Conservation (phyloP, 2,888 invertebrate species). For the Abscondita cerata region DNA sequence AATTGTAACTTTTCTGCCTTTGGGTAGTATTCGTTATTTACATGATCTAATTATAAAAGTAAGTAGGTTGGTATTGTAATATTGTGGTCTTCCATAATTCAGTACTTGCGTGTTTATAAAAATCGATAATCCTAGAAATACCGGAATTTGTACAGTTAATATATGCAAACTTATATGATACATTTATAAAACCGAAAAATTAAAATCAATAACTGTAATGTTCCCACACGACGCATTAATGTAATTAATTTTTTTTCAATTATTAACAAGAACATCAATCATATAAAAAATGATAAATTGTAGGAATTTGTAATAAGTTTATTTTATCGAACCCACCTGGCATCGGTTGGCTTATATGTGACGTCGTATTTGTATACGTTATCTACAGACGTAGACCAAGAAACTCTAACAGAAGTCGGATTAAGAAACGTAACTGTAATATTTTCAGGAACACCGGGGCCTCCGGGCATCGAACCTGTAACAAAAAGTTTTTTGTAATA, state of each 20-base stretch:
- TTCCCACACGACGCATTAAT: too few relatives aligned
- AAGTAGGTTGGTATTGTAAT: slow-evolving; percentile 22
- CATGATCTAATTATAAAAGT: slow-evolving; percentile 17
- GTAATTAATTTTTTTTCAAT: too few relatives aligned
- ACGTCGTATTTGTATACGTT: slow-evolving; percentile 90
- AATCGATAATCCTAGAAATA: slow-evolving; percentile 18
- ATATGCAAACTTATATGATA: neutral
- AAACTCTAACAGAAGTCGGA: slow-evolving; percentile 84
- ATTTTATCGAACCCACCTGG: slow-evolving; percentile 70
- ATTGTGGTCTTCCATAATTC: slow-evolving; percentile 18
- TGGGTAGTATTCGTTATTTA: neutral
- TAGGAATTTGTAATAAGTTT: neutral
- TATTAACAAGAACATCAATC: too few relatives aligned
- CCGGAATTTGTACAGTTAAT: neutral
- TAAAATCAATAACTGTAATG: neutral
- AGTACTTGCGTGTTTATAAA: slow-evolving; percentile 22
- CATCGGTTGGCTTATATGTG: slow-evolving; percentile 88
- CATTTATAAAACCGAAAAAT: neutral
- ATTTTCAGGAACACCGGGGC: slow-evolving; percentile 79
- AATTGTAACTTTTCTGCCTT: neutral
- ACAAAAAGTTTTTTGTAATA: slow-evolving; percentile 39
- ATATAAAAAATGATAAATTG: too few relatives aligned
- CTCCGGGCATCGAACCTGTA: slow-evolving; percentile 79
- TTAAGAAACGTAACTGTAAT: slow-evolving; percentile 88
- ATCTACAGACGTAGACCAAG: slow-evolving; percentile 84